phyloP scores from a whole-genome alignment of 2,797 vertebrate genomes.

The Crenichthys baileyi region DNA sequence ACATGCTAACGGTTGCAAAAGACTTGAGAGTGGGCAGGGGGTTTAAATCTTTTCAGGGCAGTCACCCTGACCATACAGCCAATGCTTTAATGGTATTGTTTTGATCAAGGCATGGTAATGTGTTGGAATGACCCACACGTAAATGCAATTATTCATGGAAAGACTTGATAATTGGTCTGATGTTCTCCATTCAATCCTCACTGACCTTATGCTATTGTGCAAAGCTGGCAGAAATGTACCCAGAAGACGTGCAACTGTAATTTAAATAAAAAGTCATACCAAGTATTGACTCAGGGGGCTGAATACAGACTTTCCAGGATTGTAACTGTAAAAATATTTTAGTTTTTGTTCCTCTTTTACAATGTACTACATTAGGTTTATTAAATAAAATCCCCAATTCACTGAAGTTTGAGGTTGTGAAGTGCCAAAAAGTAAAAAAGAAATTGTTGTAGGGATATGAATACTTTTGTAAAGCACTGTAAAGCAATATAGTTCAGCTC shows the following conservation, averaged over 20 bases:
- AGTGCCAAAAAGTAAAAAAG: not conserved
- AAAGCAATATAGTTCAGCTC: constrained; percentile 32
- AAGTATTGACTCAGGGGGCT: not conserved
- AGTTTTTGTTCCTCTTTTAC: not conserved
- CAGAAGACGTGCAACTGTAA: not conserved
- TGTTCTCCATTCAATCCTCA: not conserved
- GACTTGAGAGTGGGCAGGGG: not conserved
- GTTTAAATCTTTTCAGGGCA: not conserved
- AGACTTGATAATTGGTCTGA: not conserved
- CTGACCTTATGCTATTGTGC: not conserved
- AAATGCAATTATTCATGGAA: not conserved
- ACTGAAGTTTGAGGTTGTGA: too few relatives aligned
- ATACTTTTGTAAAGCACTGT: not conserved
- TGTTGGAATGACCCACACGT: not conserved
- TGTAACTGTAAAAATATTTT: not conserved
- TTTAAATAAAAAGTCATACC: not conserved
- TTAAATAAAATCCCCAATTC: not conserved
- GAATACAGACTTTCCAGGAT: not conserved
- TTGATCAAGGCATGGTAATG: not conserved
- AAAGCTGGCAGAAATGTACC: not conserved
- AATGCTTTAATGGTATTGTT: not conserved
- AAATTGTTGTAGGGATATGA: not conserved
- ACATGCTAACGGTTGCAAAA: not conserved
- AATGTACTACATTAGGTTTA: not conserved
- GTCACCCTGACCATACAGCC: not conserved